phyloP scores from a whole-genome alignment of 2,797 vertebrate genomes.

The Choloepus didactylus region DNA sequence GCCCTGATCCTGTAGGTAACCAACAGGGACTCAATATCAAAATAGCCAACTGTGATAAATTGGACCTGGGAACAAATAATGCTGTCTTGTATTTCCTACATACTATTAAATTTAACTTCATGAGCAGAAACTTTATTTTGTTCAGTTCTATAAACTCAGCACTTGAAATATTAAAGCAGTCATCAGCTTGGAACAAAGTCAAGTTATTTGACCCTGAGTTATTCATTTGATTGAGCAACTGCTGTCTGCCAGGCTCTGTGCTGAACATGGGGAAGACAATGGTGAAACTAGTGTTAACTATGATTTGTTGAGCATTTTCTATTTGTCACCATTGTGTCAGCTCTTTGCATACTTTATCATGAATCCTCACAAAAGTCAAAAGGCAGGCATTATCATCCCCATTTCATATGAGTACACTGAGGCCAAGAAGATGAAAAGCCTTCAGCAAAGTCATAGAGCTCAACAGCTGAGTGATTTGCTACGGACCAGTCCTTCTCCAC shows the following conservation, averaged over 20 bases:
- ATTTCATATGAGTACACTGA: conserved; percentile 14
- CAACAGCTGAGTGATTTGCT: not conserved
- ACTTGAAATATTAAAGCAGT: conserved; percentile 53
- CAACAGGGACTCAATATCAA: not conserved
- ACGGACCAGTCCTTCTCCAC: not conserved
- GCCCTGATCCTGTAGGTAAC: not conserved
- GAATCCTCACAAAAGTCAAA: not conserved
- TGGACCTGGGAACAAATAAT: not conserved
- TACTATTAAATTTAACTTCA: not conserved
- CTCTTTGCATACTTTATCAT: not conserved
- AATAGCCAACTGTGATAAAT: not conserved
- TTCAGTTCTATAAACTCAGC: not conserved
- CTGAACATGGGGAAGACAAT: not conserved
- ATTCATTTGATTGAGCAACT: conserved; percentile 4
- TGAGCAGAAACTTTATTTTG: conserved; percentile 2
- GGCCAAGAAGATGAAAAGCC: not conserved
- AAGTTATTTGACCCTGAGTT: not conserved
- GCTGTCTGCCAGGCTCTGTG: not conserved
- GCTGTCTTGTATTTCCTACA: not conserved
- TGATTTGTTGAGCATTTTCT: not conserved
- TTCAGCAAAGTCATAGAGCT: not conserved
- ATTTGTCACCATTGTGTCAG: not conserved
- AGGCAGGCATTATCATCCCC: not conserved
- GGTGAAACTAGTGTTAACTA: not conserved
- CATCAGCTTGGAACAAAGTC: not conserved